A percentile compares a stretch with the other conserved stretches of the same genome.
Conservation (phyloP, 2,113 vertebrate species). For the Brachirus orientalis region DNA sequence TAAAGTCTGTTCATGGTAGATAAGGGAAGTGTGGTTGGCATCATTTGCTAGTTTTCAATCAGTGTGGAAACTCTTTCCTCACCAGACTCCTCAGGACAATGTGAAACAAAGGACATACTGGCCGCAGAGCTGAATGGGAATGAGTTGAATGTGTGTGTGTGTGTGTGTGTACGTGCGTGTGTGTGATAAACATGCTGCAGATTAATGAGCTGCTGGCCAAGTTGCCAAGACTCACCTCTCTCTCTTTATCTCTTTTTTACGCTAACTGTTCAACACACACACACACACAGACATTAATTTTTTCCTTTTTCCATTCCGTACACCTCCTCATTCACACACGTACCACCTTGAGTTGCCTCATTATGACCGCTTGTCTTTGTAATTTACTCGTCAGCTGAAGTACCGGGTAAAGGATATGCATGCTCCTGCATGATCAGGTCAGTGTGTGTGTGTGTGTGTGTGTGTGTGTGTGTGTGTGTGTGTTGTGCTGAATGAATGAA, state of each 20-base stretch:
- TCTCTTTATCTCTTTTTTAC: conserved; percentile 16
- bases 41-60: conserved; percentile 39
- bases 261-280: conserved; percentile 15
- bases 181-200: conserved; percentile 54
- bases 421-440: conserved; percentile 7
- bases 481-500: conserved; percentile 16
- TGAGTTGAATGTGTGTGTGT: conserved; percentile 34
- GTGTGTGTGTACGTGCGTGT: conserved; percentile 11
- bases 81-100: conserved; percentile 63
- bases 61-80: conserved; percentile 44
- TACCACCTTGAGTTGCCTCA: conserved; percentile 37
- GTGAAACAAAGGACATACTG: conserved; percentile 65
- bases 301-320: not conserved
- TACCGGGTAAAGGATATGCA: conserved; percentile 41
- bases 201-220: conserved; percentile 68
- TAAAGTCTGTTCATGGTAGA: conserved; percentile 7
- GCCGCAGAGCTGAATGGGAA: conserved; percentile 58
- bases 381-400: conserved; percentile 53
- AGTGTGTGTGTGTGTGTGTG: conserved; percentile 6
- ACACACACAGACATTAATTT: conserved; percentile 26
- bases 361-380: conserved; percentile 34
- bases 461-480: conserved; percentile 2
- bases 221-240: conserved; percentile 37
- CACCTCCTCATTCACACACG: conserved; percentile 26
- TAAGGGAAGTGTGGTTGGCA: conserved; percentile 3